Evolutionary conservation across 2,113 vertebrate species (phyloP), one percentile per base, ranked within the genome.

Genomic region (Tonatia bakeri): DNA sequence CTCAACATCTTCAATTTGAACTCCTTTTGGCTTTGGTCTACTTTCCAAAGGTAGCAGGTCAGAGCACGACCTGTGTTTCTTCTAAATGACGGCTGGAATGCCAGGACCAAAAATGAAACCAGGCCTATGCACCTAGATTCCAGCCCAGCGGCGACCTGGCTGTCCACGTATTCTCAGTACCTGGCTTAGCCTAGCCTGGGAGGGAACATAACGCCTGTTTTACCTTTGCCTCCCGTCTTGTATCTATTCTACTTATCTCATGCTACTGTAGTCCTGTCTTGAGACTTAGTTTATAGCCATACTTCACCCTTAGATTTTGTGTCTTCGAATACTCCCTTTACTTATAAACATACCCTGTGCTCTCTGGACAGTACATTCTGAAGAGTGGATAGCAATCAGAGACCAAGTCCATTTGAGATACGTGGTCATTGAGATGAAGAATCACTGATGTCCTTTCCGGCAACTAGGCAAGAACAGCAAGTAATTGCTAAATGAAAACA

Each of bases 401-500:
- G 36, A 87, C 10, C 45, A 26, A 70, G 33, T 59, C 76, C 15
- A 11, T 84, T 45, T 89, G 91, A 93, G 73, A 94, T 92, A 73
- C 22, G 11, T 10, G 33, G 61, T 20, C 79, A 90, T 61, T 93
- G 67, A 93, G 77, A 94, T 88, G 59, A 59, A 70, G 45, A 15
- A 64, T 69, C 54, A 73, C 36, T 11, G 33, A 73, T 7, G 67
- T 73, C 40, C 77, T 80, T 82, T 97, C 92, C 91, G 93, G 93
- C 83, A 88, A 50, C 2, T 5, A 69, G 67, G 75, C 79, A 83
- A 76, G 85, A 94, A 47, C 38, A 72, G 54, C 56, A 67, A 95
- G 72, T 40, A 61, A 38, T 38, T 31, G n/a, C 47, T 50, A 77
- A 86, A 83, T 94, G 96, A 90, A 95, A 87, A 64, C n/a, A 95